Evolutionary conservation across 1,140 invertebrate species (phyloP), one percentile per base, ranked within the genome.

Genomic region (Doryteuthis pealeii): DNA sequence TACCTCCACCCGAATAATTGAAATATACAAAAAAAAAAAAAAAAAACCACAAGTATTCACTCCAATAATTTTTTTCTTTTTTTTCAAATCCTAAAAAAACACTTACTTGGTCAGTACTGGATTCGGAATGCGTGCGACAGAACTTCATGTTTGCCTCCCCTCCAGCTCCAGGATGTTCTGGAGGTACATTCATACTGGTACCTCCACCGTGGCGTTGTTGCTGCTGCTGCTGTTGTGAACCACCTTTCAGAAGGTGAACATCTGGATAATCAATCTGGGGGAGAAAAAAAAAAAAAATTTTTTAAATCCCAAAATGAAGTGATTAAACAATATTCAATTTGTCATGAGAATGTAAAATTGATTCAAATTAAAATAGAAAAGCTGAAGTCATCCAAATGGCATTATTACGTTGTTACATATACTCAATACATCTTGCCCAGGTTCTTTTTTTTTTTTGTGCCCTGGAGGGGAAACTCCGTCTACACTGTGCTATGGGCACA

Each of bases 201-300:
- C 54, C 54, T 62, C 54, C 54, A 62, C 54, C 54, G 54, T 62
- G 54, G 22, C 54, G 54, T 8, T 62, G 54, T 22, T 62, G 54
- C 6, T 62, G 54, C 26, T 62, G 54, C 1, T 49, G 45, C 75
- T 82, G 86, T 84, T 88, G 81, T 87, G 88, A 89, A 84, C 89
- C 87, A 82, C 89, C 77, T 75, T 84, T 83, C 89, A 88, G 87
- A 76, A 87, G 88, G 82, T 92, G 91, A 62, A 92, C 90, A 89
- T 94, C 93, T 77, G 93, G 92, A 87, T 94, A 94, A 86, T 94
- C 93, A 87, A 94, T 93, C 93, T 94, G 90, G 70, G 90, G 91
- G 72, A 80, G 83, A 79, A 79, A 78, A 70, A 70, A 76, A 26
- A 12, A 67, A 67, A 32, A 31, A 22, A 45, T 49, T 5, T 54